These are phyloP conservation scores for Notothenia rossii DNA, from an alignment of 2,113 vertebrate genomes.

Conservation along the genomic window DNA sequence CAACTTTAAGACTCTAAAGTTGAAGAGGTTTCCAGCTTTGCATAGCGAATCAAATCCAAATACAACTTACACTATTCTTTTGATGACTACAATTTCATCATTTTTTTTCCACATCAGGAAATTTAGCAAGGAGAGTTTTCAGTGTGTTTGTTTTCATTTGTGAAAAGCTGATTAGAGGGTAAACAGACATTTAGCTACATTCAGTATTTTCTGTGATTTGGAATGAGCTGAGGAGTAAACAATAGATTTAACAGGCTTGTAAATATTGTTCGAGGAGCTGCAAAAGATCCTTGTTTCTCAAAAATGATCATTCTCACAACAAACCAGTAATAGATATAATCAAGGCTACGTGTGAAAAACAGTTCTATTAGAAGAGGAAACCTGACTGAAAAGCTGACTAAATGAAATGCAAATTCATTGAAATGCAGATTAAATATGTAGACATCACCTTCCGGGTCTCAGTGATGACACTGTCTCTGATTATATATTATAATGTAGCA, in stretches of 20 bases:
- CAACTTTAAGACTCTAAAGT: no score
- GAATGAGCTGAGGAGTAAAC: conserved; percentile 21
- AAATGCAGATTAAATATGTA: conserved; percentile 50
- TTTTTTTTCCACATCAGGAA: neutral
- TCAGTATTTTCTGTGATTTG: neutral
- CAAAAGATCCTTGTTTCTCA: conserved; percentile 4
- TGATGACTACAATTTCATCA: neutral
- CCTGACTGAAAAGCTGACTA: conserved; percentile 14
- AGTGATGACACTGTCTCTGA: conserved; percentile 34
- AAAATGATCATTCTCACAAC: conserved; percentile 25
- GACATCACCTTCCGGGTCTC: conserved; percentile 33
- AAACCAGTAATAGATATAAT: conserved; percentile 8
- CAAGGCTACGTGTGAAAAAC: conserved; percentile 3
- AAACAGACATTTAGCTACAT: neutral
- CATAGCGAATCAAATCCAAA: neutral
- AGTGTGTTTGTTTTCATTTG: conserved; percentile 1
- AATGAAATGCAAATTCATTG: conserved; percentile 40
- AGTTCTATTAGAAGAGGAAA: conserved; percentile 18
- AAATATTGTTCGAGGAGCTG: conserved; percentile 30
- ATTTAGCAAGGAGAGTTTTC: neutral
- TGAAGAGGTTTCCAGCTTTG: neutral
- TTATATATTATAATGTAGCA: conserved; percentile 23
- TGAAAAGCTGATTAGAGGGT: conserved; percentile 8
- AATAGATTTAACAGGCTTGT: conserved; percentile 1
- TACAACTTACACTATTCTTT: neutral